Evolutionary conservation across 2,888 invertebrate genomes (phyloP).

Genomic region (Patella ulyssiponensis): DNA sequence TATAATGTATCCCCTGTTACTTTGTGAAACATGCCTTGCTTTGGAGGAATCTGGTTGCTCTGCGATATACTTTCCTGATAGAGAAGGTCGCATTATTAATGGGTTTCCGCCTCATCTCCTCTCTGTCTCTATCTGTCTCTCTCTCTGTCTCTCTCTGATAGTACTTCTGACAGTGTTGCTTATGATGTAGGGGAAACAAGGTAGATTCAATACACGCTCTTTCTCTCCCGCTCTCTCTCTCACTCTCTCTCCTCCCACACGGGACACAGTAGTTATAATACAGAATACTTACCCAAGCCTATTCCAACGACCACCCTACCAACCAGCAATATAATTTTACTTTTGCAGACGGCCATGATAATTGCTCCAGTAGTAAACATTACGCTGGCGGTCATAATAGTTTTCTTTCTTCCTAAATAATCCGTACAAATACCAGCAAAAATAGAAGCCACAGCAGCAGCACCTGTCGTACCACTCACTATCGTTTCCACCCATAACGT

Average conservation of each 20-base stretch:
- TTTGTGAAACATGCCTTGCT: too few relatives aligned
- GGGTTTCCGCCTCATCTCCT: too few relatives aligned
- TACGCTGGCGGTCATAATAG: constrained; percentile 73
- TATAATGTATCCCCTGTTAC: too few relatives aligned
- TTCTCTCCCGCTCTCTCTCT: too few relatives aligned
- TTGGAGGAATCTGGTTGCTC: background rate
- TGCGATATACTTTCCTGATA: too few relatives aligned
- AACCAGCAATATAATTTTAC: constrained; percentile 66
- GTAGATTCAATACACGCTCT: too few relatives aligned
- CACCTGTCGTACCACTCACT: constrained; percentile 73
- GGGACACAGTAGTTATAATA: background rate
- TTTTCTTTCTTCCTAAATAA: constrained; percentile 73
- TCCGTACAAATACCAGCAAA: constrained; percentile 74
- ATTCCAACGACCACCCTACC: constrained; percentile 73
- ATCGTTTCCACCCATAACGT: constrained; percentile 73
- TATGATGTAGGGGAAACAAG: too few relatives aligned
- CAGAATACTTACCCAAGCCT: constrained; percentile 70
- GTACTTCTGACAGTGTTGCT: too few relatives aligned
- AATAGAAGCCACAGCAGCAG: constrained; percentile 73
- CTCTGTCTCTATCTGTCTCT: too few relatives aligned
- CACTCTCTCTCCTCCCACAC: too few relatives aligned
- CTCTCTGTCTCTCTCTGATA: too few relatives aligned
- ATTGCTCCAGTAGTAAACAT: constrained; percentile 74
- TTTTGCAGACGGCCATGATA: constrained; percentile 70
- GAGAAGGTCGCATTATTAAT: too few relatives aligned